Percentiles rank a stretch among this genome's conserved stretches.
phyloP scores from a whole-genome alignment of 2,113 vertebrate species.

The Psophia crepitans region DNA sequence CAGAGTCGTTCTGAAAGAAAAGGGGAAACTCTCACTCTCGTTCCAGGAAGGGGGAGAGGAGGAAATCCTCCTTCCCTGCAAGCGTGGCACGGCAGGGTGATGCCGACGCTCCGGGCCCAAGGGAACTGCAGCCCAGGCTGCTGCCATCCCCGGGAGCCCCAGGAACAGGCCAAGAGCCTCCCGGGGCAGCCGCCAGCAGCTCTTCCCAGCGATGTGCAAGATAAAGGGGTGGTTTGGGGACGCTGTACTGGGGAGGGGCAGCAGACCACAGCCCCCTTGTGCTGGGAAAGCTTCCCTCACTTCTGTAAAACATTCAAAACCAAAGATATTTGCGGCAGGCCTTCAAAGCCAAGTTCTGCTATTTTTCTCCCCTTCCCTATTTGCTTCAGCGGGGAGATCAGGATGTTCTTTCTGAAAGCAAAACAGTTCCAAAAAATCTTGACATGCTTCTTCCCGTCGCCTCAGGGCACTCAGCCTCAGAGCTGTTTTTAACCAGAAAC shows the following conservation, averaged over 20 bases:
- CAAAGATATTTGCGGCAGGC: background rate
- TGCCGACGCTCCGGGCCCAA: rapidly evolving
- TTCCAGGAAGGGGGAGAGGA: background rate
- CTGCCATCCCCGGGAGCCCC: background rate
- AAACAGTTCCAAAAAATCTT: background rate
- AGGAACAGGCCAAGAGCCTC: background rate
- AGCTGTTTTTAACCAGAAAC: background rate
- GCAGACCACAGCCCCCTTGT: background rate
- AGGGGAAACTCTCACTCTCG: background rate
- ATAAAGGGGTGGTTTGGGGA: background rate
- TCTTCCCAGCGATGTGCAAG: background rate
- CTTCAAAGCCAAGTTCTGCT: background rate
- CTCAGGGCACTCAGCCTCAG: background rate
- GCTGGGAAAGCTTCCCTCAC: background rate
- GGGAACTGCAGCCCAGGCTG: background rate
- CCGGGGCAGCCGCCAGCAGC: background rate
- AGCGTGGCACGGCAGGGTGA: rapidly evolving
- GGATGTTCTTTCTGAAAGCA: background rate
- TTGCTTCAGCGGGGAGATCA: background rate
- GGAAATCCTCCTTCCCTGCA: background rate
- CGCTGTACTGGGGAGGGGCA: rapidly evolving
- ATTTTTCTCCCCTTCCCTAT: background rate
- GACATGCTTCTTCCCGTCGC: background rate
- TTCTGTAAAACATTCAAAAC: background rate
- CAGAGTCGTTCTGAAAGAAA: conserved; percentile 85